Evolutionary conservation across 2,797 vertebrate genomes (phyloP).

Genomic region (Ceryle rudis): DNA sequence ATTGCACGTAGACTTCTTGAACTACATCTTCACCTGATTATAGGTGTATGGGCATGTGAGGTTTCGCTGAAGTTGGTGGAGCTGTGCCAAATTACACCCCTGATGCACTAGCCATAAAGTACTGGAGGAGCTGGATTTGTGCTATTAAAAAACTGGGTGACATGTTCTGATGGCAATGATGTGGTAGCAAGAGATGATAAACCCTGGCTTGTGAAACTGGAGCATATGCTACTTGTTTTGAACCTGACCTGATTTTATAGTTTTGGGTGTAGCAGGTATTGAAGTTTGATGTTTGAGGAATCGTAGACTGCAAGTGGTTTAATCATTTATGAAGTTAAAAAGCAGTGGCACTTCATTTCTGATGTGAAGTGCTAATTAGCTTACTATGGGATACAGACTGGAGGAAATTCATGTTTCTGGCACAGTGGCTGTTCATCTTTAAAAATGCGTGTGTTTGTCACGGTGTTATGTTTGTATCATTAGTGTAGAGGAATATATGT

Average conservation of each 20-base stretch:
- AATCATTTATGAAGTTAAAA: slow-evolving; percentile 30
- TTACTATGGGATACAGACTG: neutral
- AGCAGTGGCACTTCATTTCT: neutral
- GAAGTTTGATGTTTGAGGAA: neutral
- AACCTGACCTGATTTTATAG: slow-evolving; percentile 49
- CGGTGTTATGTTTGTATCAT: neutral
- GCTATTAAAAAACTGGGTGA: neutral
- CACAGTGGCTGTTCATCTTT: neutral
- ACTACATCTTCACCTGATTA: neutral
- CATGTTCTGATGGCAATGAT: accelerated
- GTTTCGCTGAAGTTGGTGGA: neutral
- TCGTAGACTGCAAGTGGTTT: slow-evolving; percentile 5
- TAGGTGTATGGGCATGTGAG: neutral
- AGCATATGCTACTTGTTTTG: neutral
- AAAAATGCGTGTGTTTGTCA: slow-evolving; percentile 1
- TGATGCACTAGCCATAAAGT: neutral
- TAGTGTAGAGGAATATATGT: neutral
- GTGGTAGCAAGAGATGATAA: neutral
- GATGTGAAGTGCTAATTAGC: slow-evolving; percentile 47
- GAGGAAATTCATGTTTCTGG: slow-evolving; percentile 5
- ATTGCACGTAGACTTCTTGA: neutral
- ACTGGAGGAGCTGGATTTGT: neutral
- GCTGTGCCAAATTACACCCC: neutral
- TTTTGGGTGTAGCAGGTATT: neutral
- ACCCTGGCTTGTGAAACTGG: neutral